Conservation (phyloP, 2,888 invertebrate genomes). For the Tetramorium bicarinatum region DNA sequence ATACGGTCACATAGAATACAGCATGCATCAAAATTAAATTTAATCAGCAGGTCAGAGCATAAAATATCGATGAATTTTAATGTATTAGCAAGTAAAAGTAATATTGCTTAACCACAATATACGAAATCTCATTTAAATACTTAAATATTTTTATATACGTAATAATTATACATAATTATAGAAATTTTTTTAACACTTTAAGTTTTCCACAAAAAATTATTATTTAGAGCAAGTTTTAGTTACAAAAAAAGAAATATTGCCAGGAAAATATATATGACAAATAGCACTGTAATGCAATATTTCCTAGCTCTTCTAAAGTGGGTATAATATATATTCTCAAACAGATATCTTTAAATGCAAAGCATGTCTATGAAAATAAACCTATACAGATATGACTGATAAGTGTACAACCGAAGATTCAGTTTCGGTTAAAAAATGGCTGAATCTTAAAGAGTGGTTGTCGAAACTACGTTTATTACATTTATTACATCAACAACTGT, state of each 20-base stretch:
- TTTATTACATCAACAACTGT: too few species aligned
- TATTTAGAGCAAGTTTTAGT: background rate
- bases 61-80: background rate
- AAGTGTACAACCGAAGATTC: too few species aligned
- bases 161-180: background rate
- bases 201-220: background rate
- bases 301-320: too few species aligned
- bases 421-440: too few species aligned
- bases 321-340: too few species aligned
- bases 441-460: too few species aligned
- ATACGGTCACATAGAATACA: background rate
- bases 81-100: background rate
- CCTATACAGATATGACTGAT: too few species aligned
- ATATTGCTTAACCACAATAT: background rate
- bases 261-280: background rate
- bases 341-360: too few species aligned
- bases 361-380: too few species aligned
- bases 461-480: too few species aligned
- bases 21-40: background rate
- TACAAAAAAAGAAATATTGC: background rate
- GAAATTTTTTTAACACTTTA: background rate
- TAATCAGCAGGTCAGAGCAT: background rate
- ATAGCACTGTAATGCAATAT: background rate
- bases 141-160: background rate
- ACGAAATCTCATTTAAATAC: background rate